Conservation (phyloP, 2,113 vertebrate species). For the Lota lota region DNA sequence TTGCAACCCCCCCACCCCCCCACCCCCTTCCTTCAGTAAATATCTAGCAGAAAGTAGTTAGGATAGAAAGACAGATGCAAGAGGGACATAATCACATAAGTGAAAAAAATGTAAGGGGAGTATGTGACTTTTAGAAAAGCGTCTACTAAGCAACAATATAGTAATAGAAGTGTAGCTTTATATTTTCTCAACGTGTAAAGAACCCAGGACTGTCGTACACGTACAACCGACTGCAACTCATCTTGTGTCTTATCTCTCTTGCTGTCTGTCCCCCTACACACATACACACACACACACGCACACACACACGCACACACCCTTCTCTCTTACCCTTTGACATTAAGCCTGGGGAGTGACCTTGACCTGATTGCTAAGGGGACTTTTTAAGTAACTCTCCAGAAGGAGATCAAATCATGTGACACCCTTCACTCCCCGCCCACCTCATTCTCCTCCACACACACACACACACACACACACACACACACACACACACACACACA, state of each 20-base stretch:
- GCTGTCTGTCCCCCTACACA: conserved; percentile 12
- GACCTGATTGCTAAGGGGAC: conserved; percentile 69
- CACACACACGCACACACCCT: conserved; percentile 1
- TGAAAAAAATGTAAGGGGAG: conserved; percentile 25
- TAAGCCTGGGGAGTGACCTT: conserved; percentile 63
- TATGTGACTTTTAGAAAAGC: conserved; percentile 49
- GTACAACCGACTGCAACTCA: conserved; percentile 25
- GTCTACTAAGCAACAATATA: conserved; percentile 67
- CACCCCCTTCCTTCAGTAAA: conserved; percentile 45
- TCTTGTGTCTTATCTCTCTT: conserved; percentile 9
- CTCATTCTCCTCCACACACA: conserved; percentile 35
- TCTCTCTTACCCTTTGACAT: conserved; percentile 55
- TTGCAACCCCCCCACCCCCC: conserved; percentile 52
- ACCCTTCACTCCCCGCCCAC: conserved; percentile 50
- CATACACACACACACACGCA: conserved; percentile 1
- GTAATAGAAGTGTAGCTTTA: conserved; percentile 60
- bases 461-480: conserved; percentile 29
- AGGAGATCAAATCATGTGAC: conserved; percentile 72
- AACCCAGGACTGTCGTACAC: conserved; percentile 48
- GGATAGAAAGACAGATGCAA: conserved; percentile 47
- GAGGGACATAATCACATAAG: conserved; percentile 64
- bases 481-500: too few species aligned
- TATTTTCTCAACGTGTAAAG: conserved; percentile 55
- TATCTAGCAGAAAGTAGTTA: conserved; percentile 57
- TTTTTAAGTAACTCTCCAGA: conserved; percentile 72